Conservation (phyloP, 2,888 invertebrate genomes). For the Mamestra brassicae region DNA sequence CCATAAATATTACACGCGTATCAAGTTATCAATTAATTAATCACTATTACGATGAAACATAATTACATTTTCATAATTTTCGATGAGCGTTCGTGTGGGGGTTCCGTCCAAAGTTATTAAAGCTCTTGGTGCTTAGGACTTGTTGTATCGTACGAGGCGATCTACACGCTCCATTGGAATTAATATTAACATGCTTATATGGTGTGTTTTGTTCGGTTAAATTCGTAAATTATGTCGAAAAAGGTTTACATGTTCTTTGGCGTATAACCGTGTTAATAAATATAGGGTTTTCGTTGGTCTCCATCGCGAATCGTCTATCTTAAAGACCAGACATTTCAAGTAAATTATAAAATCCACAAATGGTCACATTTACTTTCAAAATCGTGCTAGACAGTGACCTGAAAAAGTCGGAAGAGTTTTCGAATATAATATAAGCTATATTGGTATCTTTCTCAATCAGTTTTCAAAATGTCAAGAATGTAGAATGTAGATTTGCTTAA, state of each 20-base stretch:
- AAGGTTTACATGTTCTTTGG: background rate
- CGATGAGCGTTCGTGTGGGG: constrained; percentile 49
- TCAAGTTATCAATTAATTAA: constrained; percentile 62
- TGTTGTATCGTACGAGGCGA: constrained; percentile 22
- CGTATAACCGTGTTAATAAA: background rate
- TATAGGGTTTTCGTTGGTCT: background rate
- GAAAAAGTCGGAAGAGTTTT: background rate
- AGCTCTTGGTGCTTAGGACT: constrained; percentile 25
- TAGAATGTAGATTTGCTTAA: background rate
- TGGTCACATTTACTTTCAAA: background rate
- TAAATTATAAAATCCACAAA: background rate
- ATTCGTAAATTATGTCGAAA: background rate
- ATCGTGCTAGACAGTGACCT: background rate
- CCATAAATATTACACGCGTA: constrained; percentile 50
- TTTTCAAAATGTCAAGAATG: background rate
- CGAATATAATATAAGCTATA: background rate
- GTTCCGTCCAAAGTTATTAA: constrained; percentile 43
- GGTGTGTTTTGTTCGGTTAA: background rate
- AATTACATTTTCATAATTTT: constrained; percentile 65
- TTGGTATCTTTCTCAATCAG: background rate
- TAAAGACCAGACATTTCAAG: background rate
- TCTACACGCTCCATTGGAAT: constrained; percentile 18
- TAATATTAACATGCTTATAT: constrained; percentile 22
- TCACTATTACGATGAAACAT: constrained; percentile 57
- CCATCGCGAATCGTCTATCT: background rate